These are phyloP conservation scores for Hippotragus niger DNA, from an alignment of 2,113 vertebrate species.

Conservation along the genomic window DNA sequence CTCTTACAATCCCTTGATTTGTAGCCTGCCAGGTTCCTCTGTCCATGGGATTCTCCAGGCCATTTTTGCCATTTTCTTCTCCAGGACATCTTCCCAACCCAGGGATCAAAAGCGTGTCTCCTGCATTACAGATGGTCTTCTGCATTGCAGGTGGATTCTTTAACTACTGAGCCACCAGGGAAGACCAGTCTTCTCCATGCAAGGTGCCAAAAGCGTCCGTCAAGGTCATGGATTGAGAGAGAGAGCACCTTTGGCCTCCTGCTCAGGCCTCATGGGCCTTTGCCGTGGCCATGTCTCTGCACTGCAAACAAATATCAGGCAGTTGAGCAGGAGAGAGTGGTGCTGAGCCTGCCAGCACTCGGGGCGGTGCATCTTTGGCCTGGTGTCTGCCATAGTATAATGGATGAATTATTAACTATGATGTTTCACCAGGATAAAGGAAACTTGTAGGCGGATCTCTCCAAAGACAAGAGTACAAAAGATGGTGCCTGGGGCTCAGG, in stretches of 20 bases:
- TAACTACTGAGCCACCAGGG: not conserved
- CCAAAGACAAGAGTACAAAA: slow-evolving; percentile 62
- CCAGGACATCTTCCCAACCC: not conserved
- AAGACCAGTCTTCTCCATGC: not conserved
- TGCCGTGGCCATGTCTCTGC: not conserved
- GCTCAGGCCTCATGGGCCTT: not conserved
- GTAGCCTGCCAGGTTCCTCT: not conserved
- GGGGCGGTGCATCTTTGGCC: slow-evolving; percentile 19
- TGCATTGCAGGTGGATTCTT: not conserved
- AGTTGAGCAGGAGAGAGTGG: not conserved
- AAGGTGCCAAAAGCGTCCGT: not conserved
- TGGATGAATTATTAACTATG: slow-evolving; percentile 70
- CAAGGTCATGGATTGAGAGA: not conserved
- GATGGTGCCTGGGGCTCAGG: slow-evolving; percentile 29
- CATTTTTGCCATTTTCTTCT: not conserved
- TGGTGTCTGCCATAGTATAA: not conserved
- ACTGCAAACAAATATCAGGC: slow-evolving; percentile 22
- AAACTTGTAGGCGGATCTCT: slow-evolving; percentile 46
- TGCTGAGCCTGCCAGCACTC: not conserved
- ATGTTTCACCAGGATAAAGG: slow-evolving; percentile 57
- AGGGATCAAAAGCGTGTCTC: not conserved
- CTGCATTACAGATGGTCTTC: not conserved
- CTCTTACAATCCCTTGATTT: not conserved
- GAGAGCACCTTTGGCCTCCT: not conserved
- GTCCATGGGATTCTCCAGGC: not conserved